Evolutionary conservation across 2,888 invertebrate species (phyloP).

Genomic region (Ceraclea dissimilis): DNA sequence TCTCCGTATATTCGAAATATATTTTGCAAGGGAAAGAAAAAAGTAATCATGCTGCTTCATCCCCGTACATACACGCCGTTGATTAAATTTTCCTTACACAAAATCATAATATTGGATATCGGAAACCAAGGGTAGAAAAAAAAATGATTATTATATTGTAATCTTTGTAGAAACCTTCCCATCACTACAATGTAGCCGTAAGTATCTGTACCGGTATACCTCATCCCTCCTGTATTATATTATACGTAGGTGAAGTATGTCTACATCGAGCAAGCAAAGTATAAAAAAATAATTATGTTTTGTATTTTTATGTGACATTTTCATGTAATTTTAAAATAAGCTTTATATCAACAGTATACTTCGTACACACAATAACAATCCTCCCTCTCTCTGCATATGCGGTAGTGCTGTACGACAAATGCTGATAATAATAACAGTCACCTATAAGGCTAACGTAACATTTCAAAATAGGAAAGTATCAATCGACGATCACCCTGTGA

Average conservation of each 20-base stretch:
- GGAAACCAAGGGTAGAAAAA: not conserved
- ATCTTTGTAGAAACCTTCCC: not conserved
- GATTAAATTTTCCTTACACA: no score
- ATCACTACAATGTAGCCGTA: not conserved
- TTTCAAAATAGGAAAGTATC: no score
- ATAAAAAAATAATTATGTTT: not conserved
- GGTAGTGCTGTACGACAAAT: no score
- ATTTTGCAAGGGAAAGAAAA: no score
- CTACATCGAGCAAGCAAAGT: not conserved
- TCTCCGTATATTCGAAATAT: no score
- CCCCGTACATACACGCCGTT: no score
- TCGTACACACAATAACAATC: not conserved
- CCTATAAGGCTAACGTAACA: no score
- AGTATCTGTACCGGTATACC: no score
- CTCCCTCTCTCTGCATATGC: not conserved
- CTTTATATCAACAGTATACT: constrained; percentile 1
- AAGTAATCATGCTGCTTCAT: no score
- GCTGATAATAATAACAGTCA: no score
- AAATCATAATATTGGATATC: not conserved
- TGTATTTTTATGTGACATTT: not conserved
- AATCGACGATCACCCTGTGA: no score
- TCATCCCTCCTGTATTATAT: not conserved
- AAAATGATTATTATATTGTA: not conserved
- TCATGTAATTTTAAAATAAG: constrained; percentile 1
- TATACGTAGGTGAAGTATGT: no score